Conservation (phyloP, 1,140 invertebrate species). For the Hylaeus volcanicus region DNA sequence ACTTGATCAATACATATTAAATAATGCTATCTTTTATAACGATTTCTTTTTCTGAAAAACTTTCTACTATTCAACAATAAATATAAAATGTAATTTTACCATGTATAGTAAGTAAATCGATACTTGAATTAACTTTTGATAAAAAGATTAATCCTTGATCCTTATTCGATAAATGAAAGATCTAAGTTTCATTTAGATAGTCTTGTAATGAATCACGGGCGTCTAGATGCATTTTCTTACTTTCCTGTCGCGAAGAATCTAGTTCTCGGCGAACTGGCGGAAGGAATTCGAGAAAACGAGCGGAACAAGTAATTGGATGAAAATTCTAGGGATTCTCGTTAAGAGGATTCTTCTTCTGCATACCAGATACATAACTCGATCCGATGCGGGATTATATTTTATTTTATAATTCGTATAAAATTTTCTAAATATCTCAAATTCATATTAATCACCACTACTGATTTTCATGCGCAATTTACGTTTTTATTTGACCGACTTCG, state of each 20-base stretch:
- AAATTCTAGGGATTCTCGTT: constrained; percentile 44
- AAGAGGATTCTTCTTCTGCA: constrained; percentile 30
- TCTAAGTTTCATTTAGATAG: background rate
- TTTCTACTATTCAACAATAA: no score
- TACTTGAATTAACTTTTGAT: no score
- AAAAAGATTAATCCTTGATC: no score
- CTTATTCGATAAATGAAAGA: background rate
- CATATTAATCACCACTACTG: no score
- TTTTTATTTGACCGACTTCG: no score
- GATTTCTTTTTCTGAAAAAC: no score
- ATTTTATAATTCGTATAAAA: background rate
- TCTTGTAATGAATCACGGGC: background rate
- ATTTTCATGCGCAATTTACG: no score
- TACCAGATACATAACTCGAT: constrained; percentile 7
- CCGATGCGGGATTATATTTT: background rate
- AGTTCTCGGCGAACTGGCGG: background rate
- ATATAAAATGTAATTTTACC: no score
- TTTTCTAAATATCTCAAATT: background rate
- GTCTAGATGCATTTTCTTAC: no score
- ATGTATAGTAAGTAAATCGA: no score
- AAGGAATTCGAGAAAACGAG: constrained; percentile 23
- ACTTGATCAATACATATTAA: no score
- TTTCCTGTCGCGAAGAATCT: background rate
- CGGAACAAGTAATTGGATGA: constrained; percentile 34
- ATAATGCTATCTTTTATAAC: no score